Conservation (phyloP, 1,140 invertebrate genomes). For the Cepaea nemoralis region DNA sequence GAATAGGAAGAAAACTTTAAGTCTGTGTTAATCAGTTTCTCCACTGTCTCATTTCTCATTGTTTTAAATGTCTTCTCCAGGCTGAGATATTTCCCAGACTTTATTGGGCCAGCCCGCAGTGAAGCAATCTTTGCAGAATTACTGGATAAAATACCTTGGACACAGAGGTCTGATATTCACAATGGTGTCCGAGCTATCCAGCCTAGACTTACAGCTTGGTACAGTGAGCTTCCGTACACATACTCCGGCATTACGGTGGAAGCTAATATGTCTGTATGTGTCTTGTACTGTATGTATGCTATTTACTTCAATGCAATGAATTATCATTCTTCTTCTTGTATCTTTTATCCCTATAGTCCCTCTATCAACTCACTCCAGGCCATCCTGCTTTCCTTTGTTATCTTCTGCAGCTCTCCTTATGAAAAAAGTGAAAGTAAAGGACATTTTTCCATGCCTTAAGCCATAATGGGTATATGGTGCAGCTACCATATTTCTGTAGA, state of each 20-base stretch:
- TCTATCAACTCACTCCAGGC: no score
- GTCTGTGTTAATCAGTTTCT: no score
- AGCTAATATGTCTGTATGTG: constrained; percentile 50
- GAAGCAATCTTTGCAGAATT: constrained; percentile 67
- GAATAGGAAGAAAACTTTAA: no score
- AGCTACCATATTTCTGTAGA: no score
- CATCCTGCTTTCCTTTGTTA: background rate
- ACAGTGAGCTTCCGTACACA: constrained; percentile 73
- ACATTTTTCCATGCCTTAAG: no score
- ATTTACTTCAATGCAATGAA: background rate
- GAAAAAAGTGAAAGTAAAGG: no score
- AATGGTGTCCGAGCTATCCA: constrained; percentile 70
- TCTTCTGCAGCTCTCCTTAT: no score
- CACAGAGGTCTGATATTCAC: constrained; percentile 69
- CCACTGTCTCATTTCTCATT: background rate
- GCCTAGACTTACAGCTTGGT: constrained; percentile 74
- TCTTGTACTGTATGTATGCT: background rate
- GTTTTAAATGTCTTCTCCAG: constrained; percentile 50
- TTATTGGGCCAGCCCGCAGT: constrained; percentile 67
- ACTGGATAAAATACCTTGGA: constrained; percentile 72
- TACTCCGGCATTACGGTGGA: constrained; percentile 72
- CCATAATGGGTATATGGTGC: no score
- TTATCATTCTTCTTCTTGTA: background rate
- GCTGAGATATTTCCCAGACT: constrained; percentile 68
- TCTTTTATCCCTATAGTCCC: background rate